A percentile compares a stretch with the other conserved stretches of the same genome.
Evolutionary conservation across 2,797 vertebrate genomes (phyloP).

Genomic region (Tamandua tetradactyla): DNA sequence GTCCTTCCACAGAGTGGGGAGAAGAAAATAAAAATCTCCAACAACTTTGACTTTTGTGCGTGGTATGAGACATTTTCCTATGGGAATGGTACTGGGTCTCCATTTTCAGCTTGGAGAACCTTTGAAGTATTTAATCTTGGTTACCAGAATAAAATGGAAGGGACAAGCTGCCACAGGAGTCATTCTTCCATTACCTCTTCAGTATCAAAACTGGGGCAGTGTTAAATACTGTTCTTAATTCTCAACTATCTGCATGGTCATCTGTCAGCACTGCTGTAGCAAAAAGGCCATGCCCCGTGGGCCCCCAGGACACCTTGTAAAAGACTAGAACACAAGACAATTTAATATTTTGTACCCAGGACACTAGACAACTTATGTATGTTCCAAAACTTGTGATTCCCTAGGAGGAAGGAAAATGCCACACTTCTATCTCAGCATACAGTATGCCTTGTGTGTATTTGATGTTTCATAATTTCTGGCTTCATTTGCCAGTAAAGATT

Average conservation of each 20-base stretch:
- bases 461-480: not conserved
- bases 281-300: not conserved
- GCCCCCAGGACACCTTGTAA: too few species aligned
- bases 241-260: not conserved
- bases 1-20: constrained; percentile 38
- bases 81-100: not conserved
- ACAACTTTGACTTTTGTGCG: constrained; percentile 33
- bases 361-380: not conserved
- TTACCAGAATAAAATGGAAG: not conserved
- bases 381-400: not conserved
- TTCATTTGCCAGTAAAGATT: constrained; percentile 4
- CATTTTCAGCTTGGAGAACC: not conserved
- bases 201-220: not conserved
- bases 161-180: not conserved
- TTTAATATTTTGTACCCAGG: not conserved
- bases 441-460: not conserved
- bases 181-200: not conserved
- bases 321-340: too few species aligned
- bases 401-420: not conserved
- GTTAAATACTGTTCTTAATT: not conserved
- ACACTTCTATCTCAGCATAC: not conserved
- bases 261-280: not conserved
- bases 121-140: not conserved
- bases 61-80: not conserved
- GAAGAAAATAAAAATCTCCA: constrained; percentile 62